These are phyloP conservation scores for Mareca strepera DNA, from an alignment of 2,797 vertebrate species.

Conservation along the genomic window DNA sequence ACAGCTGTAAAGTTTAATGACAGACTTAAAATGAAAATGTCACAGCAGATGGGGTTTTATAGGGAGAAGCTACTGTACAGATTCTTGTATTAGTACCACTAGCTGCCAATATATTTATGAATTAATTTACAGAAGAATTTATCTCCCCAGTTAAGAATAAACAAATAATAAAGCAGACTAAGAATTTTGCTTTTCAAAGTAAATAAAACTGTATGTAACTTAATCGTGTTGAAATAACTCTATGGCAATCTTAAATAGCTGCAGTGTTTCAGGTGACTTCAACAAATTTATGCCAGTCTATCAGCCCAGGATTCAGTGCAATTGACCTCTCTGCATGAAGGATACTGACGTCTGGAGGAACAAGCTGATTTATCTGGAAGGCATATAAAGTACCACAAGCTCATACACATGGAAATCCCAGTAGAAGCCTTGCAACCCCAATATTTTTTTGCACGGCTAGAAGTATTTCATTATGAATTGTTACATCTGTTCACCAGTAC, in stretches of 20 bases:
- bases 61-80: background rate
- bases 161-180: slow-evolving; percentile 6
- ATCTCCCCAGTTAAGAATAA: slow-evolving; percentile 21
- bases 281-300: background rate
- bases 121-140: slow-evolving; percentile 45
- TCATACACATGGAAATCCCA: background rate
- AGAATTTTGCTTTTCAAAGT: background rate
- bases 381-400: background rate
- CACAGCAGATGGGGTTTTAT: slow-evolving; percentile 44
- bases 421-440: background rate
- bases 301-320: background rate
- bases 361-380: background rate
- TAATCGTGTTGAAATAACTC: background rate
- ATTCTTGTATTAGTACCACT: background rate
- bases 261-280: background rate
- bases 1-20: background rate
- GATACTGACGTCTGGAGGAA: background rate
- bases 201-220: background rate
- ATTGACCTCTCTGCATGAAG: background rate
- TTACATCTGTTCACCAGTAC: background rate
- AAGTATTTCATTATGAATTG: background rate
- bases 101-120: slow-evolving; percentile 50
- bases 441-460: background rate
- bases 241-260: background rate
- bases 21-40: slow-evolving; percentile 21